A percentile compares a stretch with the other conserved stretches of the same genome.
Evolutionary conservation across 1,140 invertebrate species (phyloP).

Genomic region (Amphibalanus amphitrite): DNA sequence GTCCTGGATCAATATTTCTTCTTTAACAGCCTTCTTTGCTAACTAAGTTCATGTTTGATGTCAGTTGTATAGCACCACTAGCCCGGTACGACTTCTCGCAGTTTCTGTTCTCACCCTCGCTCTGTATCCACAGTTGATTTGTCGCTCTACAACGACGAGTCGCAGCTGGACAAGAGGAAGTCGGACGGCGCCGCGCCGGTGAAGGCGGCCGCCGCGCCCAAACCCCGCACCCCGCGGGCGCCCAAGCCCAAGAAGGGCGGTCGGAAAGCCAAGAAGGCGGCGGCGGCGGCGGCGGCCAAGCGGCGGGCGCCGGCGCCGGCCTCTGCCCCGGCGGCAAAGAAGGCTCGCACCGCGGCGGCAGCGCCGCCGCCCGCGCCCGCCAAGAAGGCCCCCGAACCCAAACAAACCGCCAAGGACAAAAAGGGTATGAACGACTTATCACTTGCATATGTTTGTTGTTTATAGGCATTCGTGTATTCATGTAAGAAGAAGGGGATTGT

Average conservation of each 20-base stretch:
- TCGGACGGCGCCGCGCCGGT: not conserved
- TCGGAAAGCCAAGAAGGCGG: not conserved
- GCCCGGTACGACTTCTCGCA: no score
- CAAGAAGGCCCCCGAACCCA: not conserved
- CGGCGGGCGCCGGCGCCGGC: no score
- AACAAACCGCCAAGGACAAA: not conserved
- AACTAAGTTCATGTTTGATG: no score
- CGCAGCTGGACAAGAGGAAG: slow-evolving; percentile 13
- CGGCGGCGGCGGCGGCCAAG: not conserved
- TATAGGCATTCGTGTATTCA: no score
- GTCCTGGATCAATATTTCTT: no score
- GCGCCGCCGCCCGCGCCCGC: no score
- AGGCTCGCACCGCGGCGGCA: not conserved
- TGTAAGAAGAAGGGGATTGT: no score
- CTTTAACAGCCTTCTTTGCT: no score
- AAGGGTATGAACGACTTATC: not conserved
- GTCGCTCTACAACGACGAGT: slow-evolving; percentile 14
- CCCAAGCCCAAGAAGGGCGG: not conserved
- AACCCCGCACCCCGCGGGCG: not conserved
- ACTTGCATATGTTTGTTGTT: no score
- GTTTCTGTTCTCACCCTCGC: no score
- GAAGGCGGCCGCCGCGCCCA: not conserved
- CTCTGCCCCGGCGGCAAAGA: not conserved
- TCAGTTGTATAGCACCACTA: no score
- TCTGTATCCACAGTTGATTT: slow-evolving; percentile 13